These are phyloP conservation scores for Cnemophilus loriae DNA, from an alignment of 2,113 vertebrate genomes.

Conservation along the genomic window DNA sequence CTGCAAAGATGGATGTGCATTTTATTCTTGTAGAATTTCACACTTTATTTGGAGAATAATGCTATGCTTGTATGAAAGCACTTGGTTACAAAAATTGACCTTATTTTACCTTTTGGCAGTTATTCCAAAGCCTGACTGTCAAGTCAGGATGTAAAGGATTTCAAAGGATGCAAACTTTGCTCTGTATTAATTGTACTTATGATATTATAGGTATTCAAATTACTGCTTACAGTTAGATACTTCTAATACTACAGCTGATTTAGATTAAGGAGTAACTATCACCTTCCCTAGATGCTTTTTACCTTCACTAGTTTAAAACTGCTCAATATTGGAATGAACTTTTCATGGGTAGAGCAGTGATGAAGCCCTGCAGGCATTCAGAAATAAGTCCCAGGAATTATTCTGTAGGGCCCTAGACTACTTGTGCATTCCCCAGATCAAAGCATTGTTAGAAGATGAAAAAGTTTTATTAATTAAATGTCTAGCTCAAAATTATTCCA, in stretches of 20 bases:
- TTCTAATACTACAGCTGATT: not conserved
- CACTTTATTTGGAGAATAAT: not conserved
- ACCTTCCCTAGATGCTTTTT: not conserved
- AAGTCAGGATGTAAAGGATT: not conserved
- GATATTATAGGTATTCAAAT: not conserved
- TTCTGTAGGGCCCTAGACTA: not conserved
- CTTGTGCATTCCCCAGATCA: not conserved
- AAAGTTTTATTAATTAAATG: not conserved
- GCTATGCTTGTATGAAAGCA: not conserved
- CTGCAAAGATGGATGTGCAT: not conserved
- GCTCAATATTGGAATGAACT: not conserved
- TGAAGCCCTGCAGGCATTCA: not conserved
- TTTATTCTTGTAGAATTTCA: not conserved
- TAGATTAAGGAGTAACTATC: not conserved
- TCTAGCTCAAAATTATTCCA: not conserved
- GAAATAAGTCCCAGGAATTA: not conserved
- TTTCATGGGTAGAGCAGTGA: not conserved
- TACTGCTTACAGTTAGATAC: not conserved
- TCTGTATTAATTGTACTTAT: not conserved
- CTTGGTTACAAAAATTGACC: not conserved
- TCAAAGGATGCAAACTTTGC: not conserved
- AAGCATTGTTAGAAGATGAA: not conserved
- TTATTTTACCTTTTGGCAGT: not conserved
- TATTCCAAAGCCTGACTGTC: not conserved
- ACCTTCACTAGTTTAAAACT: not conserved